Conservation (phyloP, 2,113 vertebrate species). For the Triplophysa tibetana region DNA sequence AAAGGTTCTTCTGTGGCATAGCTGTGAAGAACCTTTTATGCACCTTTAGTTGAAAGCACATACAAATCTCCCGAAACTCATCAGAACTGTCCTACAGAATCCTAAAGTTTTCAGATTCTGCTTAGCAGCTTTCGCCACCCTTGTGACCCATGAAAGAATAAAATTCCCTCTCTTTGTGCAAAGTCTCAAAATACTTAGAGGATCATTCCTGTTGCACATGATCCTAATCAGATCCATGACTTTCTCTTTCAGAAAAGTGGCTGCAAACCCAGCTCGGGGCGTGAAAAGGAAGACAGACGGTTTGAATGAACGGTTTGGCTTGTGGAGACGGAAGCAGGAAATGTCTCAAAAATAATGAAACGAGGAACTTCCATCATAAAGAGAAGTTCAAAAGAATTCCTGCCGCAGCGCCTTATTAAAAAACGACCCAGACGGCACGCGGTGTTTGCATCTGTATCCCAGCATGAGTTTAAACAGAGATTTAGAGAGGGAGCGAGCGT, state of each 20-base stretch:
- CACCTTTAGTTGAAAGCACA: too few relatives aligned
- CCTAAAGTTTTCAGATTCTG: too few relatives aligned
- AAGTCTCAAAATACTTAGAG: neutral
- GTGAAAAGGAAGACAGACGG: slow-evolving; percentile 26
- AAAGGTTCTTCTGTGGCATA: too few relatives aligned
- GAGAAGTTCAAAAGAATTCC: slow-evolving; percentile 72
- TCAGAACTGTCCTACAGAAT: too few relatives aligned
- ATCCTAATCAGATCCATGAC: neutral
- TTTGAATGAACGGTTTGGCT: slow-evolving; percentile 60
- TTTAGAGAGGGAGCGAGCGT: slow-evolving; percentile 1
- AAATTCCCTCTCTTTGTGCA: too few relatives aligned
- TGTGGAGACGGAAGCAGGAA: slow-evolving; percentile 63
- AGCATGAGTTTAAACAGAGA: slow-evolving; percentile 62
- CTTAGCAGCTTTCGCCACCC: too few relatives aligned
- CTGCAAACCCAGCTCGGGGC: neutral
- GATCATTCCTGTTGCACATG: too few relatives aligned
- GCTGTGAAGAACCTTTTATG: too few relatives aligned
- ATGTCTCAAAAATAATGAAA: slow-evolving; percentile 71
- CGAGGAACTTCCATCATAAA: slow-evolving; percentile 61
- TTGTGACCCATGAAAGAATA: too few relatives aligned
- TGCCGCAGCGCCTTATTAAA: slow-evolving; percentile 60
- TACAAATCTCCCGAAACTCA: too few relatives aligned
- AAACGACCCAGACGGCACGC: slow-evolving; percentile 51
- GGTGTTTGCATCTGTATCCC: slow-evolving; percentile 65
- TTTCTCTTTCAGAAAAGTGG: slow-evolving; percentile 5